Conservation (phyloP, 2,797 vertebrate genomes). For the Dallia pectoralis region DNA sequence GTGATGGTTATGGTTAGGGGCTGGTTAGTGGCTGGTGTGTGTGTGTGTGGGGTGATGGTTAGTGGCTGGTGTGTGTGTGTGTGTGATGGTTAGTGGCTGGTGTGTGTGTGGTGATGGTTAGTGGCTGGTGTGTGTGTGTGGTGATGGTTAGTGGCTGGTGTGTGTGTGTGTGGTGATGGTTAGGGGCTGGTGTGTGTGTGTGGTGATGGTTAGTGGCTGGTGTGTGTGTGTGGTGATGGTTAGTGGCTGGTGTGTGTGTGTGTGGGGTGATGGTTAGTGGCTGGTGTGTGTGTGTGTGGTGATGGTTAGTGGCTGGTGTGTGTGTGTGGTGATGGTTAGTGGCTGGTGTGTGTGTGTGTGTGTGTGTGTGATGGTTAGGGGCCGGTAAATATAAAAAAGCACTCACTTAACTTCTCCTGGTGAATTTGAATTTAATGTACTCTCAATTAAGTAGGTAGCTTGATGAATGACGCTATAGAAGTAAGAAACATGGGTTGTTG, state of each 20-base stretch:
- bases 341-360: not conserved
- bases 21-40: not conserved
- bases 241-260: too few species aligned
- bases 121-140: not conserved
- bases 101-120: not conserved
- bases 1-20: not conserved
- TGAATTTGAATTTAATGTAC: conserved; percentile 41
- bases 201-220: too few species aligned
- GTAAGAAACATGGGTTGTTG: conserved; percentile 19
- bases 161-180: not conserved
- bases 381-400: conserved; percentile 4
- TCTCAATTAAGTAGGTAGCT: conserved; percentile 12
- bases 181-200: not conserved
- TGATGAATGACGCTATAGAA: conserved; percentile 13
- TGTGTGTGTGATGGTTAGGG: too few species aligned
- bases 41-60: not conserved
- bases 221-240: too few species aligned
- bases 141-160: too few species aligned
- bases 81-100: too few species aligned
- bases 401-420: conserved; percentile 43
- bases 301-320: not conserved
- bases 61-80: not conserved
- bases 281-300: conserved; percentile 3
- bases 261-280: not conserved
- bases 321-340: not conserved